Base-by-base conservation (phyloP, 1,140 invertebrate genomes). In the Brachionus angularis region DNA sequence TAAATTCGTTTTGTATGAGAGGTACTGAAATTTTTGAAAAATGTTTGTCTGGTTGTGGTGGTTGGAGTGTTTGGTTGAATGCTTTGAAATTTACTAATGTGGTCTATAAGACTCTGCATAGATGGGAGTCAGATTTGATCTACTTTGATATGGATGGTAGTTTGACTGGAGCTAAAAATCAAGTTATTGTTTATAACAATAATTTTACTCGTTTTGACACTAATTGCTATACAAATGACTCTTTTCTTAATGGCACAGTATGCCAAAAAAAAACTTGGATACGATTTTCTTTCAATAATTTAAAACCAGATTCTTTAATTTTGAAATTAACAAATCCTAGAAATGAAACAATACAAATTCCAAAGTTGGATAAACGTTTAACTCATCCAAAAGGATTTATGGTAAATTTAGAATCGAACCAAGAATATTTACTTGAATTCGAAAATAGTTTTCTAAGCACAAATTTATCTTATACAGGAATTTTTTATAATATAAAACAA, bases 61-160 rank as follows among this genome's bases (percentile, higher is more conserved):
- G 67, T 36, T 70, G 67, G 67, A 50, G 29, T n/a, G 52, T 47
- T 5, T 29, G 39, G 52, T 70, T 47, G 33, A 27, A 0, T 29
- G 34, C 29, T 10, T n/a, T 70, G 12, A 21, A 27, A 44, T 70
- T 70, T 34, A 18, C 23, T 23, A 70, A 70, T 53, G 67, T 70
- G 10, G 23, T 34, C 12, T 33, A 46, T 10, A 67, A 46, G 47
- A 67, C 47, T 31, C 12, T 47, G 3, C 62, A 47, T 21, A 67
- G 62, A 67, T 67, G 62, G 62, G 44, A 67, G 46, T 67, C 39
- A 42, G 62, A 67, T 44, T 25, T 47, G 18, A 42, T 67, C 4
- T n/a, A 29, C 8, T 29, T 47, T 33, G 62, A 67, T 67, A 34
- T 67, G 31, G 62, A 67, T 47, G 62, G 62, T 16, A 47, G 39